A percentile compares a stretch with the other conserved stretches of the same genome.
These are phyloP conservation scores for Drosophila infuscata DNA, from an alignment of 2,888 invertebrate genomes.

Conservation along the genomic window DNA sequence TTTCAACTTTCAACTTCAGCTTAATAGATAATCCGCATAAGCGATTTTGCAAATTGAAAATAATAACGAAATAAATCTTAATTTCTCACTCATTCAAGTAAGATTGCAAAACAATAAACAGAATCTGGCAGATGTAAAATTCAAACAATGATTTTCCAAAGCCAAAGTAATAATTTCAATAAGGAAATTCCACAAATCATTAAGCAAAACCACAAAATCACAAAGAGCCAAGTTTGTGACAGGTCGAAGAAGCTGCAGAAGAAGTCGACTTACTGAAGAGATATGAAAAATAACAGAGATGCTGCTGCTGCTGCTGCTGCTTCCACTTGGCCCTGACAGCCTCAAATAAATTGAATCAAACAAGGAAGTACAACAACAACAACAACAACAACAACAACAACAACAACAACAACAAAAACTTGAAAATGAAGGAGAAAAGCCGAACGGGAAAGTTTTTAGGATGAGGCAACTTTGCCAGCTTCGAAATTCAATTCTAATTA, in stretches of 20 bases:
- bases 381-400: slow-evolving; percentile 13
- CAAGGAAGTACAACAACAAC: slow-evolving; percentile 54
- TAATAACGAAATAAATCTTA: neutral
- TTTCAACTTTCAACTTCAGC: neutral
- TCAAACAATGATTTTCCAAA: slow-evolving; percentile 29
- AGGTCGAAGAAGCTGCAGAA: slow-evolving; percentile 11
- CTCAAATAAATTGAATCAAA: slow-evolving; percentile 77
- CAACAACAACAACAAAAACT: no score
- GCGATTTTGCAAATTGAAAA: neutral
- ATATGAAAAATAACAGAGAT: neutral
- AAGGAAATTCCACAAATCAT: slow-evolving; percentile 77
- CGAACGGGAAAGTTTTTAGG: slow-evolving; percentile 20
- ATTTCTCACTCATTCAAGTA: slow-evolving; percentile 5
- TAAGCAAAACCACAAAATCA: slow-evolving; percentile 58
- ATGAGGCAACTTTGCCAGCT: slow-evolving; percentile 66
- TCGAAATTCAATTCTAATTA: slow-evolving; percentile 81
- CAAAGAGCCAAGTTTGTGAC: slow-evolving; percentile 55
- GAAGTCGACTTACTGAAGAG: neutral
- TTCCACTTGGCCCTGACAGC: slow-evolving; percentile 51
- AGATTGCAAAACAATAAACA: slow-evolving; percentile 33
- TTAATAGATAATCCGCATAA: neutral
- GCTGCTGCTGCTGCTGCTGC: neutral
- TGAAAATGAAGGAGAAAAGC: slow-evolving; percentile 7
- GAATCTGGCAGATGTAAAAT: slow-evolving; percentile 34
- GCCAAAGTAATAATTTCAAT: slow-evolving; percentile 54